phyloP scores from a whole-genome alignment of 2,797 vertebrate genomes.

The Danio albolineatus region DNA sequence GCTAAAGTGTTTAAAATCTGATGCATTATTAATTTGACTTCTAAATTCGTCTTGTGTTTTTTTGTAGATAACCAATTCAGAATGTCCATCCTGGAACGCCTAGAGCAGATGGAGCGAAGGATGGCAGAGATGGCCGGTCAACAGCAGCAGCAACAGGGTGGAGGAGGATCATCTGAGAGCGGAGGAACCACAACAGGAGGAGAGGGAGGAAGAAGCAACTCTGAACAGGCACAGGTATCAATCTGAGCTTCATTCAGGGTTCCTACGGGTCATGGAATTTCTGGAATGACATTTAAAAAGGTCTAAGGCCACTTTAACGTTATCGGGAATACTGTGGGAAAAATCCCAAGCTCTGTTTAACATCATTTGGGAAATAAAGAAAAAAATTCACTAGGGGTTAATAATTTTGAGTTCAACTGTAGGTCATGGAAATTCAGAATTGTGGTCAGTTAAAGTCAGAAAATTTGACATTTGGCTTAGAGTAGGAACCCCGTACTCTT shows the following conservation, averaged over 20 bases:
- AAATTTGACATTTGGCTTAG: no score
- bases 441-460: no score
- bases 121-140: conserved; percentile 98
- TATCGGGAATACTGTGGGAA: no score
- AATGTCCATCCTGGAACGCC: conserved; percentile 98
- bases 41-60: conserved; percentile 43
- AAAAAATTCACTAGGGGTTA: no score
- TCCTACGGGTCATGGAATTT: no score
- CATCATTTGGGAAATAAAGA: no score
- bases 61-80: conserved; percentile 96
- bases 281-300: no score
- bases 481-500: no score
- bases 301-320: no score
- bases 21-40: not conserved
- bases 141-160: conserved; percentile 82
- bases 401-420: no score
- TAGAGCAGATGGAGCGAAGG: conserved; percentile 99
- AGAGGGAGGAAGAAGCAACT: conserved; percentile 76
- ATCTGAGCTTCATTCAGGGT: not conserved
- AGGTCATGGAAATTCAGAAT: no score
- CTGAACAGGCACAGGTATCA: conserved; percentile 81
- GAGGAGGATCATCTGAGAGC: conserved; percentile 71
- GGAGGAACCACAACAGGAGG: conserved; percentile 77
- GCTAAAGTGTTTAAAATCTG: not conserved
- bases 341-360: no score